Base-by-base conservation (phyloP, 2,113 vertebrate genomes). In the Orycteropus afer region DNA sequence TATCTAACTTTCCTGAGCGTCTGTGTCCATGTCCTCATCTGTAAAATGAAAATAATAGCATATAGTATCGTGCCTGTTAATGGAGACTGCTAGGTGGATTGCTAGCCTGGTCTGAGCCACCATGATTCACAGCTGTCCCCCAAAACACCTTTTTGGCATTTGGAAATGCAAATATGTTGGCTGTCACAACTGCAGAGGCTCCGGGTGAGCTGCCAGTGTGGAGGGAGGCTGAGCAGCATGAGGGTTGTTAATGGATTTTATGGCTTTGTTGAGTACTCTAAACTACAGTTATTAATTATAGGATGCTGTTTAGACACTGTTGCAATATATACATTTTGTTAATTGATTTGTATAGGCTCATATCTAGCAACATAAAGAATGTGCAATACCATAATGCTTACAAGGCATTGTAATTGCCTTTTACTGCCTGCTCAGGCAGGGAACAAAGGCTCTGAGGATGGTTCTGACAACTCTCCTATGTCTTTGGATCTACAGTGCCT, bases 261-360 rank as follows among this genome's bases (percentile, higher is more conserved):
- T 90, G 94, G 86, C 85, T 88, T 88, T 81, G 65, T 83, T 47
- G 88, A 92, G 85, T 93, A 88, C 67, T 45, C 51, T 45, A 82
- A 84, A 85, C 59, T 93, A 95, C 80, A 80, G 81, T 90, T 96
- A 96, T 96, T 96, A 96, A 95, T 96, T 93, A 96, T 34, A 91
- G 69, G 90, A 67, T 85, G 81, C 49, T 93, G 88, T 93, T 93
- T 87, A 93, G 94, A 90, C 90, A 90, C 65, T 14, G 65, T 89
- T 90, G 88, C 55, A 92, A 95, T 81, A 86, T 84, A 93, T 67
- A 90, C 90, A 92, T 95, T 93, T 95, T 45, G 81, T 45, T 95
- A 96, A 96, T 96, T 96, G 90, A 96, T 95, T 96, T 92, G 95
- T 86, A 93, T 63, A 95, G 69, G 77, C 88, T 92, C 59, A 34